phyloP scores from a whole-genome alignment of 2,113 vertebrate genomes.

The Himantopus leucocephalus region DNA sequence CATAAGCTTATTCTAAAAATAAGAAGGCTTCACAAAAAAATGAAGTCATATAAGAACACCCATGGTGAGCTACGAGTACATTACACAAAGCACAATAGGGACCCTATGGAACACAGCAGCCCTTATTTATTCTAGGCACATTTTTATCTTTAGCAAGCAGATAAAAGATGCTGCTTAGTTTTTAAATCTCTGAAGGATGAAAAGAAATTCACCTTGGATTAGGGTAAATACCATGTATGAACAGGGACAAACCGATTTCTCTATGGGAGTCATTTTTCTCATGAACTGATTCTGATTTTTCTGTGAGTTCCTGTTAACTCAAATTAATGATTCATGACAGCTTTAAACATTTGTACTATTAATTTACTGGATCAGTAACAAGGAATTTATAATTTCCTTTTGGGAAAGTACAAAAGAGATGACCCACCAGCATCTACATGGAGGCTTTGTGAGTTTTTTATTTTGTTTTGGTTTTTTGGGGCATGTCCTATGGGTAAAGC shows the following conservation, averaged over 20 bases:
- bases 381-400: neutral
- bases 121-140: neutral
- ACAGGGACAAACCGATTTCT: neutral
- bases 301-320: neutral
- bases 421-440: neutral
- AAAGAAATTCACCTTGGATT: constrained; percentile 13
- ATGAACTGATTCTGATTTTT: neutral
- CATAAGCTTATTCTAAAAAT: constrained; percentile 44
- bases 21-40: neutral
- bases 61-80: neutral
- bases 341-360: constrained; percentile 20
- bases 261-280: neutral
- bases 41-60: neutral
- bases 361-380: neutral
- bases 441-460: neutral
- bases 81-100: constrained; percentile 2
- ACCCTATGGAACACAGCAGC: neutral
- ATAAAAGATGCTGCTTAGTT: neutral
- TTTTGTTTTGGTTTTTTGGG: neutral
- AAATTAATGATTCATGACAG: neutral
- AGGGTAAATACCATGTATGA: neutral
- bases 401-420: neutral
- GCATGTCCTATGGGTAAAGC: neutral
- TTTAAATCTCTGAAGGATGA: neutral
- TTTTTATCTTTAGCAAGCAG: constrained; percentile 11